Conservation (phyloP, 2,797 vertebrate species). For the Alectoris magna region DNA sequence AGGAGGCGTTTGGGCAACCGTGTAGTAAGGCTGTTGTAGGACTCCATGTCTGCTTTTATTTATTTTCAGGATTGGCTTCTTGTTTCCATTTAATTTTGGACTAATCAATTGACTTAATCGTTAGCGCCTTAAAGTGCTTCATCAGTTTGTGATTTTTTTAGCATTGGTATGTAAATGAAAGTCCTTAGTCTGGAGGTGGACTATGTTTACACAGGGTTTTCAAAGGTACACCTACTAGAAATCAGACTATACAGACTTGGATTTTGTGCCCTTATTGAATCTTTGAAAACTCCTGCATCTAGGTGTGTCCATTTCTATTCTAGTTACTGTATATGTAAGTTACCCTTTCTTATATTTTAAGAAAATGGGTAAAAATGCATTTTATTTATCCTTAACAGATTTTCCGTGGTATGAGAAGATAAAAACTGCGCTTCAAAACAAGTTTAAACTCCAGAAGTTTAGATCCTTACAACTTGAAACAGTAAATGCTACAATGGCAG, state of each 20-base stretch:
- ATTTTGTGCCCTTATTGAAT: background rate
- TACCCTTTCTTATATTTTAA: background rate
- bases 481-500: conserved; percentile 90
- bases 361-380: background rate
- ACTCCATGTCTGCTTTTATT: background rate
- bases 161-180: background rate
- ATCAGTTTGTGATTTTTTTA: background rate
- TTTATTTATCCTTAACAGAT: conserved; percentile 76
- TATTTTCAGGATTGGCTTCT: background rate
- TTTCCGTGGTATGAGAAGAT: conserved; percentile 90
- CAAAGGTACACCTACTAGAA: background rate
- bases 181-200: background rate
- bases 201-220: background rate
- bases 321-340: background rate
- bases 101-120: background rate
- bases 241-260: background rate
- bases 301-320: background rate
- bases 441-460: conserved; percentile 88
- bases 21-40: background rate
- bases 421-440: conserved; percentile 78
- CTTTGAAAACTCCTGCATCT: background rate
- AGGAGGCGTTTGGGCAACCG: background rate
- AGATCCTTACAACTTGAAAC: conserved; percentile 90
- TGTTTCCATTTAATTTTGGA: background rate
- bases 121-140: background rate